Evolutionary conservation across 2,888 invertebrate genomes (phyloP).

Genomic region (Synanthedon tipuliformis): DNA sequence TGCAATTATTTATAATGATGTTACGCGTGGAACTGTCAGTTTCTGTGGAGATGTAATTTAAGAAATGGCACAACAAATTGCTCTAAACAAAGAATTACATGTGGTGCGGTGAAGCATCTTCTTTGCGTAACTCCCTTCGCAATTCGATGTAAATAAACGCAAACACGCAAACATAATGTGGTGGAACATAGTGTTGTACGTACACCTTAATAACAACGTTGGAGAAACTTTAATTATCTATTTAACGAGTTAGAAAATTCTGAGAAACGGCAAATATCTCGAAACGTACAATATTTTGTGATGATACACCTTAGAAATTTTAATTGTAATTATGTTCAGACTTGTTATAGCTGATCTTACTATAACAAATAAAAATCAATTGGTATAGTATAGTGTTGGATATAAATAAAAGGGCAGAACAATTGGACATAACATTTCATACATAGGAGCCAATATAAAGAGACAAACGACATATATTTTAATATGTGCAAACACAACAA

Average conservation of each 20-base stretch:
- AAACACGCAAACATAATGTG: constrained; percentile 3
- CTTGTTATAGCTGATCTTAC: too few relatives aligned
- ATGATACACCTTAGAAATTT: too few relatives aligned
- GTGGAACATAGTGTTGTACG: not conserved
- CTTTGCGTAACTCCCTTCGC: constrained; percentile 3
- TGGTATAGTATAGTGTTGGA: too few relatives aligned
- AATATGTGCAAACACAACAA: not conserved
- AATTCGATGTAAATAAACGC: not conserved
- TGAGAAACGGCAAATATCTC: not conserved
- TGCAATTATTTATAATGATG: not conserved
- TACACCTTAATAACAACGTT: not conserved
- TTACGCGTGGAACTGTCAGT: not conserved
- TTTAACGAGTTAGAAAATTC: not conserved
- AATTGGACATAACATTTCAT: too few relatives aligned
- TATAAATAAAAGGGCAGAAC: too few relatives aligned
- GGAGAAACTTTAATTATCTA: not conserved
- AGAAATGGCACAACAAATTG: constrained; percentile 4
- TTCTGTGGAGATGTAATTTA: constrained; percentile 3
- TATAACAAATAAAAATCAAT: too few relatives aligned
- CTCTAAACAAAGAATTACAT: constrained; percentile 1
- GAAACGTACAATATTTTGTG: not conserved
- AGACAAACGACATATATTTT: too few relatives aligned
- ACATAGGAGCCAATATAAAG: too few relatives aligned
- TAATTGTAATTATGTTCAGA: too few relatives aligned
- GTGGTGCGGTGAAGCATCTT: not conserved